Base-by-base conservation (phyloP, 1,140 invertebrate genomes). In the Bombus confusus region DNA sequence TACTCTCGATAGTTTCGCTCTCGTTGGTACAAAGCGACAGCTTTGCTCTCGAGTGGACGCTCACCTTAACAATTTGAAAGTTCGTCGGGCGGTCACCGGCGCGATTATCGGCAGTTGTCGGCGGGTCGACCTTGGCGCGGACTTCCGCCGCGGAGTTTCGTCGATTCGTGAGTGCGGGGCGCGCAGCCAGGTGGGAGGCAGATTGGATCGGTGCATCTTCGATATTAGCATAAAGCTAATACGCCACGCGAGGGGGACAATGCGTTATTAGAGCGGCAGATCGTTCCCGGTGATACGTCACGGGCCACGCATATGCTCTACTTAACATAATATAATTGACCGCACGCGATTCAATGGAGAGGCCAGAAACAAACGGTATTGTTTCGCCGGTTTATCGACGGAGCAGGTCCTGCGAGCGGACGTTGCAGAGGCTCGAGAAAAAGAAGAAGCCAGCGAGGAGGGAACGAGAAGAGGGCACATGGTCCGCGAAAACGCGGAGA, bases 301-400 rank as follows among this genome's bases (percentile, higher is more conserved):
- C 80, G 85, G 82, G 39, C 77, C 86, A 87, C 86, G 89, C 88
- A 83, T 87, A 90, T 89, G 91, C 91, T 91, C 91, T 91, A 91
- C 85, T 91, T 91, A 91, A 91, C 91, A 91, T 91, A 91, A 91
- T 91, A 91, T 91, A 91, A 91, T 91, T 91, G 91, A 91, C 91
- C 91, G 86, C 91, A 90, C 88, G 90, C 91, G 75, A 91, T 91
- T 91, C 91, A 88, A 91, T 90, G 89, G 85, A 87, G 69, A 41
- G 69, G 83, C 86, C 88, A 85, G 76, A 87, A 87, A 91, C 83
- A 90, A 90, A 90, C 80, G 80, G 87, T 84, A 90, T 89, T 88
- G 88, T 89, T 80, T 77, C 22, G 31, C 22, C 41, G 71, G 41
- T 72, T 68, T 43, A 43, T 72, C 71, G 39, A 12, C 37, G 37